A percentile compares a stretch with the other conserved stretches of the same genome.
Conservation (phyloP, 2,888 invertebrate genomes). For the Melinaea menophilus region DNA sequence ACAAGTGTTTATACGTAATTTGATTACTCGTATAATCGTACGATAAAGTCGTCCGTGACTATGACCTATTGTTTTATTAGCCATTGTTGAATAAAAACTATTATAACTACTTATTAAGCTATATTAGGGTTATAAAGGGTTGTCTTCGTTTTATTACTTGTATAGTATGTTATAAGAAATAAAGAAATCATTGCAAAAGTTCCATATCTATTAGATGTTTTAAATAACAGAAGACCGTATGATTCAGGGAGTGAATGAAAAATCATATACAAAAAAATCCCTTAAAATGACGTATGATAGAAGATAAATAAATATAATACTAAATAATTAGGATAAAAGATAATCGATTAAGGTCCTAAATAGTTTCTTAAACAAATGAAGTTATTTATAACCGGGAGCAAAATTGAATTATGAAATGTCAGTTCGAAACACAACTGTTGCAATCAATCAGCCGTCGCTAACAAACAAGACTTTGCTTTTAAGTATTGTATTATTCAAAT, state of each 20-base stretch:
- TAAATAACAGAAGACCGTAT: too few relatives aligned
- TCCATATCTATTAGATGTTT: too few relatives aligned
- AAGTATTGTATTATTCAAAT: slow-evolving; percentile 31
- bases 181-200: too few relatives aligned
- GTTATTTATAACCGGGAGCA: neutral
- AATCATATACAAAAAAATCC: neutral
- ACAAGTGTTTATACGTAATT: slow-evolving; percentile 17
- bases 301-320: too few relatives aligned
- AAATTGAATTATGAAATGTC: slow-evolving; percentile 8
- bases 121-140: neutral
- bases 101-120: neutral
- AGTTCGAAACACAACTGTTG: slow-evolving; percentile 22
- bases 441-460: slow-evolving; percentile 39
- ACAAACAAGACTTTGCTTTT: slow-evolving; percentile 46
- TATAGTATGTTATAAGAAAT: too few relatives aligned
- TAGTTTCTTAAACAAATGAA: neutral
- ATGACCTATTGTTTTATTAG: slow-evolving; percentile 20
- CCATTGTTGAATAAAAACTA: slow-evolving; percentile 1
- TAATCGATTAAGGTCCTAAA: neutral
- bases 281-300: too few relatives aligned
- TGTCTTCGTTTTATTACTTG: neutral
- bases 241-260: neutral
- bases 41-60: slow-evolving; percentile 30
- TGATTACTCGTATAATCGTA: slow-evolving; percentile 27
- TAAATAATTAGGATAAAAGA: too few relatives aligned